Percentiles rank a stretch among this genome's conserved stretches.
These are phyloP conservation scores for Psilanteris sp. DNA, from an alignment of 1,140 invertebrate species.

Conservation along the genomic window DNA sequence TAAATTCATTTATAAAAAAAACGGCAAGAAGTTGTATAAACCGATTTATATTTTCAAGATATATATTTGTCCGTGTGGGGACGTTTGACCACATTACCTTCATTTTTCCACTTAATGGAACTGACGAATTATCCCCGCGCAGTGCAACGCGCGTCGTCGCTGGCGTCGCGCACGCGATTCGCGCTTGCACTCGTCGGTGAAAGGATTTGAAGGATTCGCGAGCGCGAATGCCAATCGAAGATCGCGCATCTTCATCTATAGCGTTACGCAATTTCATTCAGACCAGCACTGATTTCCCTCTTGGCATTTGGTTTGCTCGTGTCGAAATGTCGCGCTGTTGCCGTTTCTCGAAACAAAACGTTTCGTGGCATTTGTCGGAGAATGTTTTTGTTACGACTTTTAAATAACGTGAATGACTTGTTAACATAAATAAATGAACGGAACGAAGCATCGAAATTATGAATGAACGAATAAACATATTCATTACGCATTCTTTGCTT, in stretches of 20 bases:
- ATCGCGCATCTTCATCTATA: constrained; percentile 56
- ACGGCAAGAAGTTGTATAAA: no score
- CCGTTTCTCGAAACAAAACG: constrained; percentile 6
- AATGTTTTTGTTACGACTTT: no score
- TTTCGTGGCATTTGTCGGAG: background rate
- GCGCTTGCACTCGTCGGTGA: constrained; percentile 58
- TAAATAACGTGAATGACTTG: no score
- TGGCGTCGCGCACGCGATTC: constrained; percentile 46
- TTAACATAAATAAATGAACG: no score
- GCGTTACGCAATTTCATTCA: constrained; percentile 69
- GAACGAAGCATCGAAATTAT: no score
- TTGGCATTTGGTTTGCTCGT: constrained; percentile 32
- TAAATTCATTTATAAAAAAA: no score
- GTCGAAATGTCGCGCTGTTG: constrained; percentile 39
- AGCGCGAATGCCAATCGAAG: constrained; percentile 50
- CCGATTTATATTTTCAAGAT: no score
- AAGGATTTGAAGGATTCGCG: constrained; percentile 65
- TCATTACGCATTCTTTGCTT: no score
- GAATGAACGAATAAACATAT: no score
- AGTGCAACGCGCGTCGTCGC: constrained; percentile 9
- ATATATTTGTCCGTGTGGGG: no score
- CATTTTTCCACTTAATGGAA: no score
- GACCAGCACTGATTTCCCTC: constrained; percentile 55
- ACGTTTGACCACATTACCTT: no score
- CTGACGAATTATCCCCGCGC: constrained; percentile 1